Evolutionary conservation across 2,113 vertebrate species (phyloP), one percentile per base, ranked within the genome.

Genomic region (Microtus montanus): DNA sequence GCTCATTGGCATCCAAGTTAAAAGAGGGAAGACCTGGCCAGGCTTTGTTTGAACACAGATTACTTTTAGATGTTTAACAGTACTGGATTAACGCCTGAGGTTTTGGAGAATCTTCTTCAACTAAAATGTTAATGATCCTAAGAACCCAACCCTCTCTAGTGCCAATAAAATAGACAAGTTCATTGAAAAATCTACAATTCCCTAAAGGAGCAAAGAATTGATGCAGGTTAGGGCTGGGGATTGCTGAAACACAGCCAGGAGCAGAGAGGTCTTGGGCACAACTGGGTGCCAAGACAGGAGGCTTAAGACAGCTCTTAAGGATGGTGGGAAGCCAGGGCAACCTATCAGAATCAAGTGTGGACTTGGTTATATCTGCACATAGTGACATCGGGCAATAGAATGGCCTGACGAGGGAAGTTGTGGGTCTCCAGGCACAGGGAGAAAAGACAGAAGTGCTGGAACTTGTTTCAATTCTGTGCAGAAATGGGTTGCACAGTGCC

Each of bases 71-170:
- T 92, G 90, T 88, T 94, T 77, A 93, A 70, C 92, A 87, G 52
- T 95, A 95, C 71, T 94, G 63, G 63, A 95, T 84, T 95, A 87
- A 96, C 95, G 89, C 89, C 64, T 84, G 26, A 61, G 92, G 41
- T 64, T 54, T 14, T 94, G 89, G 58, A 91, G 79, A 95, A 90
- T 96, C 93, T 94, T 95, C 84, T 80, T 94, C 91, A 95, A 82
- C 86, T 92, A 77, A 97, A 97, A 95, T 91, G 93, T 89, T 96
- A 96, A 91, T 93, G 89, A 94, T 96, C 44, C 93, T 96, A 79
- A 95, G 95, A 97, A 82, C 94, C 89, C 79, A 95, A 24, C 93
- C 79, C 71, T 93, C 91, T 92, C 91, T 92, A 95, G 90, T 93
- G 95, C 90, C 95, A 87, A 58, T 93, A 89, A 97, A 96, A 89